phyloP scores from a whole-genome alignment of 2,888 invertebrate genomes.

The Corbicula japonica region DNA sequence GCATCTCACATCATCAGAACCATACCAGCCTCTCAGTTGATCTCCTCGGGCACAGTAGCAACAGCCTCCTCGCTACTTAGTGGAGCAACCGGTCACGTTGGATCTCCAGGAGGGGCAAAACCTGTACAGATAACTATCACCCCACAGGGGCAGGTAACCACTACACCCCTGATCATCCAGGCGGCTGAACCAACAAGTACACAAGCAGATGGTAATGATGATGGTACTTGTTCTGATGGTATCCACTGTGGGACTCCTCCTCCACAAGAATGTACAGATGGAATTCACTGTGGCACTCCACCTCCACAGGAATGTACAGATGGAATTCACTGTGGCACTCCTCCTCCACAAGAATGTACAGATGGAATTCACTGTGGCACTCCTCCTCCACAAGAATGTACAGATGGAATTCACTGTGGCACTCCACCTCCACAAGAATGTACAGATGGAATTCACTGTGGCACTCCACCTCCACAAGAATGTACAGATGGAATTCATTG shows the following conservation, averaged over 20 bases:
- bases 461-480: constrained; percentile 50
- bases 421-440: constrained; percentile 46
- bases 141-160: constrained; percentile 89
- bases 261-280: constrained; percentile 57
- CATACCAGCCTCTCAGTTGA: constrained; percentile 67
- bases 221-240: constrained; percentile 51
- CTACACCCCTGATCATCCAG: constrained; percentile 86
- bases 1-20: constrained; percentile 65
- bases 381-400: constrained; percentile 52
- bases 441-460: constrained; percentile 71
- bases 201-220: constrained; percentile 15
- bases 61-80: constrained; percentile 67
- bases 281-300: constrained; percentile 60
- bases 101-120: constrained; percentile 64
- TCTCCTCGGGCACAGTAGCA: constrained; percentile 52
- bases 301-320: constrained; percentile 61
- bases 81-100: constrained; percentile 71
- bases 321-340: constrained; percentile 72
- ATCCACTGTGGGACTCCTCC: constrained; percentile 60
- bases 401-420: constrained; percentile 62
- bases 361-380: constrained; percentile 63
- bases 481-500: constrained; percentile 70
- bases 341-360: constrained; percentile 48
- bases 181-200: constrained; percentile 37
- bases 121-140: constrained; percentile 81